A percentile compares a stretch with the other conserved stretches of the same genome.
These are phyloP conservation scores for Pollenia griseotomentosa DNA, from an alignment of 2,888 invertebrate species.

Conservation along the genomic window DNA sequence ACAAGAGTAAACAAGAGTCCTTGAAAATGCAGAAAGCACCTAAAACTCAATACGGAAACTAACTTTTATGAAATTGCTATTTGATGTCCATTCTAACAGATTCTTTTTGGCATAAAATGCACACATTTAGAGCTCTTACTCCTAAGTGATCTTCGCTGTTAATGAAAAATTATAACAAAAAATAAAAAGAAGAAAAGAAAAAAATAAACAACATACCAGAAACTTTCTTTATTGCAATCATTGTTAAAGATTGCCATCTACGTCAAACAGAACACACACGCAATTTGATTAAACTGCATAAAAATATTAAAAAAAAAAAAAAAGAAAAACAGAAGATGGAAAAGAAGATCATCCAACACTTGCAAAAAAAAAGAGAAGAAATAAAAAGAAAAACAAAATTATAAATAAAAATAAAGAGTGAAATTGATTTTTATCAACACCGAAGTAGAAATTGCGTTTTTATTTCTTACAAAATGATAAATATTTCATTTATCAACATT, in stretches of 20 bases:
- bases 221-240: slow-evolving; percentile 72
- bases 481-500: slow-evolving; percentile 47
- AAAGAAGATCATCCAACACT: slow-evolving; percentile 65
- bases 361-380: slow-evolving; percentile 42
- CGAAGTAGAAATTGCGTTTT: slow-evolving; percentile 44
- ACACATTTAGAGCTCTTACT: neutral
- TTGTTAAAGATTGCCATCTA: slow-evolving; percentile 70
- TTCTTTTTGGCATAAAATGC: neutral
- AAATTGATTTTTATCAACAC: slow-evolving; percentile 68
- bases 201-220: slow-evolving; percentile 32
- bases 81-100: no score
- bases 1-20: no score
- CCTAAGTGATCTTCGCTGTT: slow-evolving; percentile 36
- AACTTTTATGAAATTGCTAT: no score
- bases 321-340: neutral
- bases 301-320: slow-evolving; percentile 32
- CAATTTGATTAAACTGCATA: slow-evolving; percentile 68
- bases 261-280: slow-evolving; percentile 72
- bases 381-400: neutral
- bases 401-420: slow-evolving; percentile 56
- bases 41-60: no score
- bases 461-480: slow-evolving; percentile 45
- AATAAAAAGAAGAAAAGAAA: neutral
- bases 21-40: no score
- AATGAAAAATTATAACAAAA: slow-evolving; percentile 57